Evolutionary conservation across 2,797 vertebrate genomes (phyloP).

Genomic region (Taenioides sp.): DNA sequence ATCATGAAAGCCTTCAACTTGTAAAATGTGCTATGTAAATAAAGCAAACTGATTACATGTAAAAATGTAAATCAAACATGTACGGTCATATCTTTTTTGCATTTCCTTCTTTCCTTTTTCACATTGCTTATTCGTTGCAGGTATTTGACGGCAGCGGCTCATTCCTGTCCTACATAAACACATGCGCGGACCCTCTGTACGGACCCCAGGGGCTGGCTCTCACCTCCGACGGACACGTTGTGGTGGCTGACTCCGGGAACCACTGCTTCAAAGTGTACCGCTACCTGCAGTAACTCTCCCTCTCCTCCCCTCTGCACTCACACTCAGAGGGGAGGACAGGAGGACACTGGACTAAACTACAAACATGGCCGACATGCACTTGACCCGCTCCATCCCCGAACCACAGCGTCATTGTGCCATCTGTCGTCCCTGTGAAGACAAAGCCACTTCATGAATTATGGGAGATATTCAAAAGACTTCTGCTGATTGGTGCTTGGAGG

Average conservation of each 20-base stretch:
- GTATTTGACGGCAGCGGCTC: slow-evolving; percentile 98
- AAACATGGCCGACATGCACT: slow-evolving; percentile 37
- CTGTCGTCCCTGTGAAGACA: slow-evolving; percentile 19
- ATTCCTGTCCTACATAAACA: slow-evolving; percentile 98
- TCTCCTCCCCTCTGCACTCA: neutral
- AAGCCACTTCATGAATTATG: neutral
- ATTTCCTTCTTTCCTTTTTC: neutral
- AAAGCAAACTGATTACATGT: no score
- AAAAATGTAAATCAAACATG: no score
- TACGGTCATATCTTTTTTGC: no score
- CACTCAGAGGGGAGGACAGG: slow-evolving; percentile 3
- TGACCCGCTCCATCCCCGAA: slow-evolving; percentile 23
- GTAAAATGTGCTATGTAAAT: no score
- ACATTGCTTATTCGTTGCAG: slow-evolving; percentile 59
- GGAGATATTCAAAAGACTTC: slow-evolving; percentile 12
- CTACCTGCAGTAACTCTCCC: slow-evolving; percentile 87
- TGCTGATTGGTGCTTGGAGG: slow-evolving; percentile 33
- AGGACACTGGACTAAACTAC: slow-evolving; percentile 22
- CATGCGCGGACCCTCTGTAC: slow-evolving; percentile 95
- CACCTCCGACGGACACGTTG: slow-evolving; percentile 94
- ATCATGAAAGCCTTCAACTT: no score
- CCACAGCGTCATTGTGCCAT: slow-evolving; percentile 45
- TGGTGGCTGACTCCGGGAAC: slow-evolving; percentile 98
- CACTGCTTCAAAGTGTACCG: slow-evolving; percentile 99
- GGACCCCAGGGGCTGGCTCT: slow-evolving; percentile 96